phyloP scores from a whole-genome alignment of 2,888 invertebrate genomes.

The Allygus modestus region DNA sequence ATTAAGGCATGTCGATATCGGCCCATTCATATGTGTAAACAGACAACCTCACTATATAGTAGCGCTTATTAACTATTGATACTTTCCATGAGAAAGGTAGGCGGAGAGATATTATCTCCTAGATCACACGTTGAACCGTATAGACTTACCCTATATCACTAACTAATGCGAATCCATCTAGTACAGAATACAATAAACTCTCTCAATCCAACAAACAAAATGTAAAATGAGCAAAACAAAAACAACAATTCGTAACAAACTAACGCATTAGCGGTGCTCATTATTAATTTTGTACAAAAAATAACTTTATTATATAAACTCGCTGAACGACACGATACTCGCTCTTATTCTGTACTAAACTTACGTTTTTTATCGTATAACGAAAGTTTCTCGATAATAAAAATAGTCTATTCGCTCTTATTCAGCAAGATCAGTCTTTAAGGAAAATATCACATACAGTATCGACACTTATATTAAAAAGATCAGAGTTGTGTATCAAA shows the following conservation, averaged over 20 bases:
- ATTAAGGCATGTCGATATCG: conserved; percentile 31
- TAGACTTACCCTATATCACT: conserved; percentile 67
- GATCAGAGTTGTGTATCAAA: conserved; percentile 70
- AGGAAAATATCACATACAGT: conserved; percentile 76
- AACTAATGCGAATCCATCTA: conserved; percentile 62
- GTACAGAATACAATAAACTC: conserved; percentile 59
- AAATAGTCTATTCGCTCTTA: conserved; percentile 63
- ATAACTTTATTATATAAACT: conserved; percentile 64
- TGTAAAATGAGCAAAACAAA: conserved; percentile 61
- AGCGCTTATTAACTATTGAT: conserved; percentile 62
- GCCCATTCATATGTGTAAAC: conserved; percentile 55
- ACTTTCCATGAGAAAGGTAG: conserved; percentile 71
- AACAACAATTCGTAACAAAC: conserved; percentile 61
- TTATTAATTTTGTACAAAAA: conserved; percentile 65
- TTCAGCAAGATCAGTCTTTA: conserved; percentile 75
- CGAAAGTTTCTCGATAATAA: conserved; percentile 61
- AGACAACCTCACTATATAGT: conserved; percentile 62
- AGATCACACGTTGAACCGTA: conserved; percentile 68
- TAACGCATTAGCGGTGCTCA: conserved; percentile 56
- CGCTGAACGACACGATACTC: conserved; percentile 59
- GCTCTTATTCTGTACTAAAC: conserved; percentile 53
- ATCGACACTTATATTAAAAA: conserved; percentile 68
- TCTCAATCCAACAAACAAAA: conserved; percentile 62
- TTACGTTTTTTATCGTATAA: conserved; percentile 45
- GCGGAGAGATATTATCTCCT: conserved; percentile 67